Evolutionary conservation across 1,140 invertebrate species (phyloP), one percentile per base, ranked within the genome.

Genomic region (Zaprionus nigranus): DNA sequence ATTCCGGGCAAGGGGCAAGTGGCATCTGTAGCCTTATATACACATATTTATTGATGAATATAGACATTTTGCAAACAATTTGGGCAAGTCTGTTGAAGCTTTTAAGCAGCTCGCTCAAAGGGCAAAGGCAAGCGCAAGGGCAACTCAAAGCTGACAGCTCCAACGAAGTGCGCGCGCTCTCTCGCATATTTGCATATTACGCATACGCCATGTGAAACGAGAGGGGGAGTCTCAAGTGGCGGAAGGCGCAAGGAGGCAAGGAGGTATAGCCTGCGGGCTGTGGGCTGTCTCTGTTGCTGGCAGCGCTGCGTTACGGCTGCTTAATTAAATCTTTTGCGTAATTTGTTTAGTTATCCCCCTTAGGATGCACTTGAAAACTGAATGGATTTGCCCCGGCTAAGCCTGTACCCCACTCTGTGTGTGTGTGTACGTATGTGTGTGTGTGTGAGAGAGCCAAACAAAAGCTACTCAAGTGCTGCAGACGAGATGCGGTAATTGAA

Each of bases 321-420:
- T 77, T 88, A 88, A 88, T 88, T 85, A 90, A 88, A 88, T 88
- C 85, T 85, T 85, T 90, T 85, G 79, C 75, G 78, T 88, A 88
- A 88, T 88, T 90, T 88, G 82, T 81, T 88, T 90, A 90, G 85
- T 60, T 79, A 85, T 81, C 71, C 85, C 40, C 71, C 66, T 36
- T 73, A 69, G 84, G 73, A 81, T 79, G 81, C 75, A 90, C 81
- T 88, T 74, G 78, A 79, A 84, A 88, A 84, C 79, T 84, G 77
- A 88, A 83, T 87, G 65, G 72, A 68, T 60, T 58, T 51, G 54
- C 54, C 56, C 66, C 54, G 20, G 15, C 38, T 56, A 30, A 30
- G 63, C 77, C 22, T 40, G 24, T 40, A 20, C 34, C 20, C 46
- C 20, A 2, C 28, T 9, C 28, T 30, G 2, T 30, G 0, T 30